Evolutionary conservation across 1,140 invertebrate species (phyloP).

Genomic region (Ceratoteleas bidentatus): DNA sequence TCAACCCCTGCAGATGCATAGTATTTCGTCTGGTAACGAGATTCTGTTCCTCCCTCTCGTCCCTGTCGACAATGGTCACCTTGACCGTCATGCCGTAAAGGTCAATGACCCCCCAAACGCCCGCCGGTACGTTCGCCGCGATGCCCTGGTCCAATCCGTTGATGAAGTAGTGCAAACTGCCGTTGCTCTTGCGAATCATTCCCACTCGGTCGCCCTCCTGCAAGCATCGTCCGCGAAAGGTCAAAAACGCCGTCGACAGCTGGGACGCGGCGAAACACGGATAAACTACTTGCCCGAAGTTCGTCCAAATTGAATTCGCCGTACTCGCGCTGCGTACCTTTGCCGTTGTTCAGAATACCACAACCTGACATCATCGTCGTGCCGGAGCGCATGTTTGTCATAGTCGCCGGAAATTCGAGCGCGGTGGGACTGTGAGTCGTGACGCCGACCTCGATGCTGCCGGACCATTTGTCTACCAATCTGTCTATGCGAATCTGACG

Average conservation of each 20-base stretch:
- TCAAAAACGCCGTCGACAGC: neutral
- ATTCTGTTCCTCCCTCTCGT: constrained; percentile 90
- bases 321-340: constrained; percentile 95
- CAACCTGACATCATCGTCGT: constrained; percentile 99
- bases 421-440: constrained; percentile 95
- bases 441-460: constrained; percentile 96
- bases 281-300: constrained; percentile 84
- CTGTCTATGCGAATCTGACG: constrained; percentile 91
- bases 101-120: constrained; percentile 96
- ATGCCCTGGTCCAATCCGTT: constrained; percentile 96
- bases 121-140: constrained; percentile 89
- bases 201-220: constrained; percentile 94
- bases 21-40: constrained; percentile 87
- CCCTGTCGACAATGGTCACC: constrained; percentile 91
- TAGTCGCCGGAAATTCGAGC: constrained; percentile 96
- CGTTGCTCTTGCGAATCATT: constrained; percentile 90
- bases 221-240: neutral
- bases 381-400: constrained; percentile 97
- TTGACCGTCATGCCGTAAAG: constrained; percentile 98
- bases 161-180: constrained; percentile 95
- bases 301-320: constrained; percentile 97
- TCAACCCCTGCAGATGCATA: constrained; percentile 79
- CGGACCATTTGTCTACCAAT: constrained; percentile 95
- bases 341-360: constrained; percentile 96
- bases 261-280: neutral